These are phyloP conservation scores for Rhagoletis zephyria DNA, from an alignment of 1,140 invertebrate genomes.

Conservation along the genomic window DNA sequence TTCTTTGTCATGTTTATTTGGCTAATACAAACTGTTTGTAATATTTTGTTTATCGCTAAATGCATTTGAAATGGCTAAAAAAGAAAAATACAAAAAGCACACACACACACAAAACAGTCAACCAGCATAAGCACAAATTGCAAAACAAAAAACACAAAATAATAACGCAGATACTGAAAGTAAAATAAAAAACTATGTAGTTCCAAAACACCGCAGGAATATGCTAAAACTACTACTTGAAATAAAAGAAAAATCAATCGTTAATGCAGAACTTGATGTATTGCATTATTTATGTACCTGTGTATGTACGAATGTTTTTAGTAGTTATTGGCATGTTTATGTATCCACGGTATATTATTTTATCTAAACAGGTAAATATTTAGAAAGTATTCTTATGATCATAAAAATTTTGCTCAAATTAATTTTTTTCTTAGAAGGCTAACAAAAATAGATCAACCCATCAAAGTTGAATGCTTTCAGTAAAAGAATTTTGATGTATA, in stretches of 20 bases:
- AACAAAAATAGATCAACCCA: too few relatives aligned
- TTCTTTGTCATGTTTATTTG: conserved; percentile 40
- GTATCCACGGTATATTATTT: neutral
- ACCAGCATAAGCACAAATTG: neutral
- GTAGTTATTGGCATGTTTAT: neutral
- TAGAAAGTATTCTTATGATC: neutral
- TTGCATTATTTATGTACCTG: too few relatives aligned
- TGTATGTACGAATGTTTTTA: too few relatives aligned
- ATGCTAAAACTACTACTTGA: too few relatives aligned
- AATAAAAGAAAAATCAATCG: too few relatives aligned
- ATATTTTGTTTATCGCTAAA: conserved; percentile 15
- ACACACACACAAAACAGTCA: neutral
- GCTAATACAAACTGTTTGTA: conserved; percentile 3
- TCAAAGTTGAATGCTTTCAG: too few relatives aligned
- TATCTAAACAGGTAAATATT: neutral
- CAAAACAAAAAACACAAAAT: neutral
- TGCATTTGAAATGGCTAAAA: neutral
- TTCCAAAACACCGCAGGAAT: too few relatives aligned
- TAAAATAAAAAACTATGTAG: too few relatives aligned
- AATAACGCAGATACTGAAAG: too few relatives aligned
- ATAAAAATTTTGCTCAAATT: neutral
- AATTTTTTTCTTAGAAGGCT: too few relatives aligned
- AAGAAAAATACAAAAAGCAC: neutral
- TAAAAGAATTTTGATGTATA: too few relatives aligned
- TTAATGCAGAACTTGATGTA: too few relatives aligned